A percentile compares a stretch with the other conserved stretches of the same genome.
Conservation (phyloP, 1,140 invertebrate species). For the Holotrichia oblita region DNA sequence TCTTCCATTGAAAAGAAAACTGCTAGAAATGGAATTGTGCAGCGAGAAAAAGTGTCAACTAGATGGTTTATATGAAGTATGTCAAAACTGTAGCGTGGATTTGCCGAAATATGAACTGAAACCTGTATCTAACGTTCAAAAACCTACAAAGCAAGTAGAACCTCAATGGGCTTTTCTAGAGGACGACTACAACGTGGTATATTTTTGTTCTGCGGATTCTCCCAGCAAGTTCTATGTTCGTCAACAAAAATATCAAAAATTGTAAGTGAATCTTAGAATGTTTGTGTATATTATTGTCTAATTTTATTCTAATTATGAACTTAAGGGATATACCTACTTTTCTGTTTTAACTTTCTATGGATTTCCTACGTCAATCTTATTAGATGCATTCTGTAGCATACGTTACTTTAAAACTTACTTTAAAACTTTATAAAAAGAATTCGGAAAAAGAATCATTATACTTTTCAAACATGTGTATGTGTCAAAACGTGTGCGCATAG, state of each 20-base stretch:
- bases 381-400: too few relatives aligned
- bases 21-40: constrained; percentile 40
- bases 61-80: constrained; percentile 49
- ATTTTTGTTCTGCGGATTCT: constrained; percentile 47
- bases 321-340: neutral
- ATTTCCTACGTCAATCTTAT: too few relatives aligned
- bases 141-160: constrained; percentile 42
- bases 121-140: neutral
- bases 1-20: constrained; percentile 44
- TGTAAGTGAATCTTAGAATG: constrained; percentile 53
- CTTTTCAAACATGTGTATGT: too few relatives aligned
- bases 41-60: constrained; percentile 43
- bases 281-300: neutral
- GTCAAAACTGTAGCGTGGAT: constrained; percentile 46
- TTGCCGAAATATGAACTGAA: constrained; percentile 49
- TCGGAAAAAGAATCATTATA: too few relatives aligned
- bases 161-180: constrained; percentile 53
- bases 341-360: too few relatives aligned
- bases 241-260: constrained; percentile 49
- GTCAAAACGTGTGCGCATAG: too few relatives aligned
- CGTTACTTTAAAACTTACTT: too few relatives aligned
- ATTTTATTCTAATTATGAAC: neutral
- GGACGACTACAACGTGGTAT: constrained; percentile 46
- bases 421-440: too few relatives aligned
- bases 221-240: constrained; percentile 54